Conservation (phyloP, 2,113 vertebrate genomes). For the Amazona guildingii region DNA sequence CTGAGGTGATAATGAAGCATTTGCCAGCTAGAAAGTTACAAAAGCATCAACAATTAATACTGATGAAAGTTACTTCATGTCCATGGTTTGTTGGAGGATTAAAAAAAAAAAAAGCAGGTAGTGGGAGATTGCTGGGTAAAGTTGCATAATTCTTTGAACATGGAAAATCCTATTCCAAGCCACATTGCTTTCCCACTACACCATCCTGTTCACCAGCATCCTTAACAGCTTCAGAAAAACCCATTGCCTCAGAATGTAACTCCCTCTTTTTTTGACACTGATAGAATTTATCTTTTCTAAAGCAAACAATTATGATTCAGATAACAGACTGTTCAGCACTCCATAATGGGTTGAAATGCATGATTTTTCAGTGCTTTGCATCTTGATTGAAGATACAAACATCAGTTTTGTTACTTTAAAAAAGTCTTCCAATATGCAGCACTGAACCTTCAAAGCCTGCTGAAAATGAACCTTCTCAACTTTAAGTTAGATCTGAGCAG, state of each 20-base stretch:
- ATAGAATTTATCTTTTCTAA: background rate
- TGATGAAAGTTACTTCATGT: background rate
- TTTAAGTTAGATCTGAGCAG: background rate
- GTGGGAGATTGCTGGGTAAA: background rate
- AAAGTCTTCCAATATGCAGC: background rate
- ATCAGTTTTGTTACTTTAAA: background rate
- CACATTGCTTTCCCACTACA: background rate
- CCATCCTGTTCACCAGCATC: background rate
- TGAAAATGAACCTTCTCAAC: background rate
- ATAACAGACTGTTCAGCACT: background rate
- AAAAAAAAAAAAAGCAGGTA: background rate
- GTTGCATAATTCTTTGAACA: background rate
- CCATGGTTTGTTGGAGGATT: background rate
- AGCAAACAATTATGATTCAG: background rate
- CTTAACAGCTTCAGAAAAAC: background rate
- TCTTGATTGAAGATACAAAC: background rate
- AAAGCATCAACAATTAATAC: background rate
- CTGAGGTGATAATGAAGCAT: conserved; percentile 10
- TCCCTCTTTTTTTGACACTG: background rate
- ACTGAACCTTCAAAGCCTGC: background rate
- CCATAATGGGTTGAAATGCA: background rate
- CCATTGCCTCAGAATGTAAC: background rate
- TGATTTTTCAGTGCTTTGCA: background rate
- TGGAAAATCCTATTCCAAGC: background rate
- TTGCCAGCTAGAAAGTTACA: background rate